Base-by-base conservation (phyloP, 1,140 invertebrate genomes). In the Drosophila sp. region DNA sequence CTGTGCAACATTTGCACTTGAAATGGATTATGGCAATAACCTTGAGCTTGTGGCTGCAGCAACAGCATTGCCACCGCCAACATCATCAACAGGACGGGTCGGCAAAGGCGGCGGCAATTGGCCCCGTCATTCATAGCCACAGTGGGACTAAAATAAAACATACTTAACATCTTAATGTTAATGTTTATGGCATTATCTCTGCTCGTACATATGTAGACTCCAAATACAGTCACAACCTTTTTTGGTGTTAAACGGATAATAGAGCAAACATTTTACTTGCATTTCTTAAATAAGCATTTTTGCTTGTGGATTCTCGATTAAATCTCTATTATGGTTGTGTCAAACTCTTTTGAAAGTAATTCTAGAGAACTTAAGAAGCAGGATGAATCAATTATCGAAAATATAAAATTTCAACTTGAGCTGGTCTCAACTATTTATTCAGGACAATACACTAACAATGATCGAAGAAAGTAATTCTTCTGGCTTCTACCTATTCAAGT, bases 21-120 rank as follows among this genome's bases (percentile, higher is more conserved):
- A 87, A 87, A 89, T 80, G 84, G 84, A 87, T 87, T 87, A 87
- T 89, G 84, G 84, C 84, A 87, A 87, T 89, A 87, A 87, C 84
- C 84, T 87, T 87, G 84, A 87, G 80, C 79, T 80, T 74, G 72
- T 72, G 65, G 76, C 73, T 87, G 79, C 79, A 77, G 64, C 77
- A 67, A 50, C 66, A 58, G 8, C 35, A 38, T 2, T 10, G 11
- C 35, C 44, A 50, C 44, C 23, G 4, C 44, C 44, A 47, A 23
- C 44, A 47, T 23, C 44, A 7, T 8, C 8, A 7, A 27, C 17
- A n/a, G 41, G 41, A n/a, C 41, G 6, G 23, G 33, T 35, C 33
- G 4, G 32, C 32, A 5, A 7, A 0, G 7, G 7, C 33, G 60
- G 32, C 64, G 60, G 66, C 72, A 65, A 41, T 40, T 47, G 66